Conservation (phyloP, 1,140 invertebrate genomes). For the Drosophila baimaii region DNA sequence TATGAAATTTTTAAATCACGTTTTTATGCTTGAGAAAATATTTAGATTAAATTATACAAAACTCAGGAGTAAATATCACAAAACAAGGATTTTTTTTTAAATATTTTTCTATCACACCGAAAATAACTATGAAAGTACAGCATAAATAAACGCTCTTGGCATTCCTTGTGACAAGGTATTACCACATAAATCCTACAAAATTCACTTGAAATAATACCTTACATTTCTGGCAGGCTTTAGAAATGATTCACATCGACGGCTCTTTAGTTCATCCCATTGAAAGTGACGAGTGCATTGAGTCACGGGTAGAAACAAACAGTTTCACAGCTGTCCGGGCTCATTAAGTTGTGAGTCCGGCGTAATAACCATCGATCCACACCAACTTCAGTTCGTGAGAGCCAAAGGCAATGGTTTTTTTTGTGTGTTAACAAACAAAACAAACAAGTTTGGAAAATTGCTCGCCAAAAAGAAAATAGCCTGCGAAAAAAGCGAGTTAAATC, state of each 20-base stretch:
- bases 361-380: conserved; percentile 24
- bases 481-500: conserved; percentile 52
- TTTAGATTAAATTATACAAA: neutral
- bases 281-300: conserved; percentile 33
- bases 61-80: neutral
- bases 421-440: conserved; percentile 52
- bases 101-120: neutral
- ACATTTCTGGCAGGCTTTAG: neutral
- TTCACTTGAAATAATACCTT: conserved; percentile 11
- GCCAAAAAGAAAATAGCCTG: conserved; percentile 64
- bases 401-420: conserved; percentile 11
- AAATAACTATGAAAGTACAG: neutral
- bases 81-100: neutral
- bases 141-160: neutral
- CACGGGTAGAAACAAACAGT: conserved; percentile 26
- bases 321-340: conserved; percentile 48
- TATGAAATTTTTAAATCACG: too few relatives aligned
- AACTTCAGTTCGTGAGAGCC: conserved; percentile 45
- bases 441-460: conserved; percentile 72
- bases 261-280: conserved; percentile 16
- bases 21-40: too few relatives aligned
- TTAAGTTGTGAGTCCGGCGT: conserved; percentile 27
- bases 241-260: conserved; percentile 34
- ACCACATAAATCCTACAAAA: conserved; percentile 5
- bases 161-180: neutral